phyloP scores from a whole-genome alignment of 1,140 invertebrate genomes.

The Nymphalis io region DNA sequence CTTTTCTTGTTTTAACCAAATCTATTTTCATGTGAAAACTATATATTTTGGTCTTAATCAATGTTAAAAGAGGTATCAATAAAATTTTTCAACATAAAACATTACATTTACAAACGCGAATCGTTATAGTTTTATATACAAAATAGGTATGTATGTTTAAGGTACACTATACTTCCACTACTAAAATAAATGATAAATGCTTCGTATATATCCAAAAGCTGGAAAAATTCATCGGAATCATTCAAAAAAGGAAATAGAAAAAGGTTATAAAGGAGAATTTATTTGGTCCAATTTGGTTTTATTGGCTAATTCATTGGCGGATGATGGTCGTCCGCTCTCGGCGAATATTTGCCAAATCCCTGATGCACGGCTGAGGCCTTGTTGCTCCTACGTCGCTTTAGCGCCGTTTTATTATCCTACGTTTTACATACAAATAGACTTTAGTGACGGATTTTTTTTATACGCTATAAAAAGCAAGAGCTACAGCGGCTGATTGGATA shows the following conservation, averaged over 20 bases:
- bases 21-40: too few relatives aligned
- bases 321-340: constrained; percentile 48
- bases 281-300: constrained; percentile 76
- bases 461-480: constrained; percentile 46
- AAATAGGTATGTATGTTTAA: not conserved
- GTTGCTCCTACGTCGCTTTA: constrained; percentile 49
- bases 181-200: constrained; percentile 8
- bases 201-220: constrained; percentile 2
- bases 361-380: constrained; percentile 45
- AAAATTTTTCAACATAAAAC: too few relatives aligned
- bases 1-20: too few relatives aligned
- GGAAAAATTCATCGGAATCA: constrained; percentile 15
- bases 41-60: too few relatives aligned
- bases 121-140: too few relatives aligned
- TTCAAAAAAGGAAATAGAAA: constrained; percentile 38
- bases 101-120: too few relatives aligned
- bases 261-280: constrained; percentile 67
- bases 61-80: too few relatives aligned
- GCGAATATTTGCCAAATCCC: constrained; percentile 62
- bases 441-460: constrained; percentile 47
- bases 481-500: constrained; percentile 21
- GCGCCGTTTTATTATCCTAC: constrained; percentile 59
- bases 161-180: not conserved
- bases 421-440: constrained; percentile 69
- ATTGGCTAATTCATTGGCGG: constrained; percentile 74